A percentile compares a stretch with the other conserved stretches of the same genome.
Conservation (phyloP, 2,113 vertebrate genomes). For the Rhinopomastus cyanomelas region DNA sequence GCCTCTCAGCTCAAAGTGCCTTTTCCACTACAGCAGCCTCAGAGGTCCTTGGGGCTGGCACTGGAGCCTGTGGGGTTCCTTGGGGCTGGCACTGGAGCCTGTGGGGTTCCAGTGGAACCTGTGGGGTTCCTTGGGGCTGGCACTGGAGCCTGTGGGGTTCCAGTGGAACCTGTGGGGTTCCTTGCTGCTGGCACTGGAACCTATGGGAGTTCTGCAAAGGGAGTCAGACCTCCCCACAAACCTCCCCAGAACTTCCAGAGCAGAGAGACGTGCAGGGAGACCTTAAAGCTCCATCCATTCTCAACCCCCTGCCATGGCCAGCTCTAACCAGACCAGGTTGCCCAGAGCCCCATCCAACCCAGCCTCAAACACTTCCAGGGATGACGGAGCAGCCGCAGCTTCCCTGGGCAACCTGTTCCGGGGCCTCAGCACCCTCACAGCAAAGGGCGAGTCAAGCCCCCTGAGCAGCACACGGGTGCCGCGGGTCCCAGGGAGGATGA, state of each 20-base stretch:
- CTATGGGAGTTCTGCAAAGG: no score
- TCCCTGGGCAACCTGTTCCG: no score
- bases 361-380: no score
- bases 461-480: rapidly evolving
- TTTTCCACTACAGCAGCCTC: neutral
- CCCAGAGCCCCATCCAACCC: no score
- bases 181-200: neutral
- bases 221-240: neutral
- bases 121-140: neutral
- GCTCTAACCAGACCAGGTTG: no score
- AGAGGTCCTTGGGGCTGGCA: neutral
- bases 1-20: neutral
- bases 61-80: neutral
- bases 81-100: neutral
- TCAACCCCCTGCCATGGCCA: no score
- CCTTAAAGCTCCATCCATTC: no score
- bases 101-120: no score
- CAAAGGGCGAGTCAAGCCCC: no score
- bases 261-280: neutral
- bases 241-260: neutral
- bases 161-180: no score
- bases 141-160: rapidly evolving
- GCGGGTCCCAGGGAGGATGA: neutral
- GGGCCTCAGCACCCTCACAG: no score
- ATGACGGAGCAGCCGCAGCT: no score